Base-by-base conservation (phyloP, 2,888 invertebrate species). In the Pterobdella sp. region DNA sequence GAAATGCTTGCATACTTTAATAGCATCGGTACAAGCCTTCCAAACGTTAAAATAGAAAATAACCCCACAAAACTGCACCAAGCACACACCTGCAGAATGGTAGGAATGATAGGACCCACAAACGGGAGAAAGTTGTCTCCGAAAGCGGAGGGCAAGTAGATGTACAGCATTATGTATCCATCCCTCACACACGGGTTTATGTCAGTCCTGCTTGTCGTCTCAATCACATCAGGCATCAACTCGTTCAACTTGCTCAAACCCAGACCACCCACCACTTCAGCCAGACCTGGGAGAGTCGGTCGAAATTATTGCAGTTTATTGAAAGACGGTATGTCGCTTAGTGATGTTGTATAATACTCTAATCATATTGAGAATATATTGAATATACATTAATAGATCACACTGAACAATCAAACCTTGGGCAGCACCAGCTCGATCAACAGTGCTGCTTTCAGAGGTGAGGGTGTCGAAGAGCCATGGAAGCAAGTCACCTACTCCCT, bases 161-260 rank as follows among this genome's bases (percentile, higher is more conserved):
- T 97, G 84, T 96, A 99, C 93, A 98, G 94, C 94, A 98, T 95
- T 76, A 99, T 95, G 86, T 99, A 99, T 64, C 98, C 98, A 85
- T 98, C 98, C 81, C 97, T 93, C 1, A 98, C 96, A 84, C 95
- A 94, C 0, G 98, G 92, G 4, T 94, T 92, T 31, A 84, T 81
- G 75, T 84, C 82, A 0, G 79, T 73, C 75, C 94, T 88, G 82
- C 94, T 93, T 0, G 95, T 93, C 0, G 94, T 95, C 71, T 91
- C 88, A 78, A 96, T 94, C 76, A 96, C 94, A 82, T 95, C 92
- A 0, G 95, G 96, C 96, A 99, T 98, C 72, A 97, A 88, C 84
- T 92, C 92, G 81, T 94, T 91, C 77, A 99, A 87, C 84, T 96
- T 95, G 80, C 92, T 92, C 37, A 92, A 90, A 26, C 98, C 98